phyloP scores from a whole-genome alignment of 2,888 invertebrate genomes.

The Nomada fucata region DNA sequence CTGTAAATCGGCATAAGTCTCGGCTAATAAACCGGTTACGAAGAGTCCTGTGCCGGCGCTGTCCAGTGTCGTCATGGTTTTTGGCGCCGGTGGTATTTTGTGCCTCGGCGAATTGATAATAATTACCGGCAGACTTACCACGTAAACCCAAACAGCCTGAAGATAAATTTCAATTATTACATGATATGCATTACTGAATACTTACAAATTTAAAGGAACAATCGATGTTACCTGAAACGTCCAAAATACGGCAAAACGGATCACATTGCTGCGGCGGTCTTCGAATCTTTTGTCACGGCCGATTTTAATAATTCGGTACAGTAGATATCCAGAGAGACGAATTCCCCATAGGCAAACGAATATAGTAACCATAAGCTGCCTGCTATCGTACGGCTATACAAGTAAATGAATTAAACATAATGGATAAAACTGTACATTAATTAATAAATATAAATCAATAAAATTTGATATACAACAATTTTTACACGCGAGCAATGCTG shows the following conservation, averaged over 20 bases:
- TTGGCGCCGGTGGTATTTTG: constrained; percentile 90
- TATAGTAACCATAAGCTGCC: constrained; percentile 95
- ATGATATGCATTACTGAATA: too few species aligned
- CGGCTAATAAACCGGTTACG: constrained; percentile 92
- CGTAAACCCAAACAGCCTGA: constrained; percentile 96
- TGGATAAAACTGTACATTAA: background rate
- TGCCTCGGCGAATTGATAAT: constrained; percentile 95
- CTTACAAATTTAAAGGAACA: too few species aligned
- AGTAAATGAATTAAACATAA: constrained; percentile 48
- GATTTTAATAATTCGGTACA: constrained; percentile 95
- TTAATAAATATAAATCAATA: background rate
- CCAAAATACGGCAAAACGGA: constrained; percentile 96
- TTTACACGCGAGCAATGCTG: too few species aligned
- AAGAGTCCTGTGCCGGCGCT: constrained; percentile 94
- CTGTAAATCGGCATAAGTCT: constrained; percentile 96
- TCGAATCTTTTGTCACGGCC: constrained; percentile 96
- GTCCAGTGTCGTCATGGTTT: constrained; percentile 94
- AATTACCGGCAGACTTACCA: constrained; percentile 96
- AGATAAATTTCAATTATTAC: constrained; percentile 60
- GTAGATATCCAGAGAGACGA: constrained; percentile 93
- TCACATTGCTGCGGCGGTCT: constrained; percentile 93
- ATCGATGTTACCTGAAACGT: constrained; percentile 90
- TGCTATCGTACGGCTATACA: constrained; percentile 91
- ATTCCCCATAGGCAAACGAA: constrained; percentile 95
- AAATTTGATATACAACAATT: background rate